Base-by-base conservation (phyloP, 2,797 vertebrate species). In the Notolepis coatsorum region DNA sequence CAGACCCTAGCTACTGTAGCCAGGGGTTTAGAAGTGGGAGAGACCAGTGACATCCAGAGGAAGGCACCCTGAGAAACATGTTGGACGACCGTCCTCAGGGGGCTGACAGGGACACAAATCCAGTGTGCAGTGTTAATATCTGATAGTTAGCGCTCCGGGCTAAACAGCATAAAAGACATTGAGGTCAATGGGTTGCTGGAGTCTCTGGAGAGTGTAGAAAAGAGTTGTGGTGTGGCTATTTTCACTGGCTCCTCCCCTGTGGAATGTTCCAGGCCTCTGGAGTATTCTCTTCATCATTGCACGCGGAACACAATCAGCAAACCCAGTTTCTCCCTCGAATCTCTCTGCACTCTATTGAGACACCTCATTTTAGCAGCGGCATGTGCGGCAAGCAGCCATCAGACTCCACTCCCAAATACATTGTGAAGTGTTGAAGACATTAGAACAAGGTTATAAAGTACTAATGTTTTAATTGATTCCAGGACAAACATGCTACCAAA, bases 101-200 rank as follows among this genome's bases (percentile, higher is more conserved):
- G 59, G 41, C 72, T 65, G 73, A 82, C 73, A 84, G 71, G 56
- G 57, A 55, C 54, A 75, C 80, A 84, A 87, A 89, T 91, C 86
- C 82, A 77, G 84, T 52, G 59, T 55, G 47, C 68, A 60, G 55
- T 81, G 77, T 88, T 91, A 91, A 92, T 88, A 84, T 90, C 77
- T 90, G 80, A 89, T 89, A 77, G 79, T 79, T 66, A 73, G 61
- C 18, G 77, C 91, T 87, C 38, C 6, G 49, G 84, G 89, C 88
- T 68, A 88, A 86, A 86, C 77, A 75, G 75, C 75, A 72, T 76
- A 80, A 90, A 90, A 90, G 79, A 85, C 90, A 90, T 85, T 59
- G 75, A 82, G 89, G 89, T 90, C 89, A 91, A 63, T 73, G 88
- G 87, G 90, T 92, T 89, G 78, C 57, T 46, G 50, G 75, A 45